Evolutionary conservation across 2,888 invertebrate species (phyloP), one percentile per base, ranked within the genome.

Genomic region (Fragum sueziense): DNA sequence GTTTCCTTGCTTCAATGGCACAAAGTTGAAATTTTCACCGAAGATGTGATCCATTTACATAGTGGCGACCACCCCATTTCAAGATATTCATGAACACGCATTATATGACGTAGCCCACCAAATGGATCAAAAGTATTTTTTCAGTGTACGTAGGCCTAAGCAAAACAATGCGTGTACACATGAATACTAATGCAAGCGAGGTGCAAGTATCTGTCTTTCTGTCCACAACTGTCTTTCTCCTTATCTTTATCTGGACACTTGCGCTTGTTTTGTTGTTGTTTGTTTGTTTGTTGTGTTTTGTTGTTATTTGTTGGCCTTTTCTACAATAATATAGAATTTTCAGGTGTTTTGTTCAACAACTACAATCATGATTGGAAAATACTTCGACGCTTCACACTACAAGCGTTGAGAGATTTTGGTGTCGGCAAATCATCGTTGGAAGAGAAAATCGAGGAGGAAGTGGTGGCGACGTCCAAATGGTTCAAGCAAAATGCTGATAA

Each of bases 351-450:
- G 6, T 52, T 70, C 52, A 47, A 67, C 14, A 25, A 52, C 17
- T 81, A 77, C 27, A 80, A 79, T 1, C 69, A 82, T 1, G 57
- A 31, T n/a, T 87, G 86, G 87, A 79, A 82, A 37, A 76, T 74
- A 7, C n/a, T 85, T 6, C 59, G 85, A 41, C 52, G 81, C 7
- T 84, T 87, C 57, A 79, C 85, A 0, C 41, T 86, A 17, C 80
- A 80, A 25, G 79, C 84, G 1, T 70, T 87, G 62, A 59, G 86
- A 14, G 86, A 86, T 74, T 86, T 86, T 25, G 87, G 87, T 17
- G 82, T 87, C 25, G 86, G 87, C 2, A 86, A 85, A 69, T 76
- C 73, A 14, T 84, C 84, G 1, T 33, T 86, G 0, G 86, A 86
- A 72, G 85, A 87, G 31, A 82, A 79, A 20, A 80, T 87, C 31